Percentiles rank a stretch among this genome's conserved stretches.
These are phyloP conservation scores for Parapsyche elsis DNA, from an alignment of 1,140 invertebrate species.

Conservation along the genomic window DNA sequence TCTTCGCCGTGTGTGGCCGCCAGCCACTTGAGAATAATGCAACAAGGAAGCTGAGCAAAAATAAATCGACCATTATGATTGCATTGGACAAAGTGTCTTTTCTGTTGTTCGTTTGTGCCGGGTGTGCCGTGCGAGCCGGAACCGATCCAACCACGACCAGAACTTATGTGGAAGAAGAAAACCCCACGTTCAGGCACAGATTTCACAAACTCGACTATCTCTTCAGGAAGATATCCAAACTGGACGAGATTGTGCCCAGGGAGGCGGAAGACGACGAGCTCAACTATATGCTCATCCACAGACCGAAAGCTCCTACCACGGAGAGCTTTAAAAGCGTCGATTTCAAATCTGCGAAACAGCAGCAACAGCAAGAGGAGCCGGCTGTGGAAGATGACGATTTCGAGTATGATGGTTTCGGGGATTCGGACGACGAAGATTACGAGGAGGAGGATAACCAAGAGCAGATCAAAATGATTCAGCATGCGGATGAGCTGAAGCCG, in stretches of 20 bases:
- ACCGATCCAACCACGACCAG: background rate
- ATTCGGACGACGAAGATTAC: slow-evolving; percentile 8
- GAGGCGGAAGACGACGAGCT: slow-evolving; percentile 6
- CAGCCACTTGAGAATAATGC: no score
- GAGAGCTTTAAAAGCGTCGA: slow-evolving; percentile 1
- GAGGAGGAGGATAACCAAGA: background rate
- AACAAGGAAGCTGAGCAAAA: background rate
- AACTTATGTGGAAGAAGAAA: background rate
- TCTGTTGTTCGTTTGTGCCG: background rate
- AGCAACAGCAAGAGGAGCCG: background rate
- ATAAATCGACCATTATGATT: background rate
- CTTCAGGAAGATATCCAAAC: slow-evolving; percentile 46
- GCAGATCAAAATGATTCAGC: background rate
- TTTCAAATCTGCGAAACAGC: background rate
- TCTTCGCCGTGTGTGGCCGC: slow-evolving; percentile 3
- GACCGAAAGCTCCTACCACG: background rate
- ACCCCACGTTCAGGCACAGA: slow-evolving; percentile 44
- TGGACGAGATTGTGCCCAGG: slow-evolving; percentile 16
- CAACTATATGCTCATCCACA: background rate
- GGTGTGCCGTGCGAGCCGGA: background rate
- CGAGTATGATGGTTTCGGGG: background rate
- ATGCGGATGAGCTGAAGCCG: slow-evolving; percentile 6
- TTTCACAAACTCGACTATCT: slow-evolving; percentile 46
- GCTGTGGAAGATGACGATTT: slow-evolving; percentile 3
- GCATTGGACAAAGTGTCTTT: background rate